Evolutionary conservation across 1,140 invertebrate genomes (phyloP).

Genomic region (Oedothorax gibbosus): DNA sequence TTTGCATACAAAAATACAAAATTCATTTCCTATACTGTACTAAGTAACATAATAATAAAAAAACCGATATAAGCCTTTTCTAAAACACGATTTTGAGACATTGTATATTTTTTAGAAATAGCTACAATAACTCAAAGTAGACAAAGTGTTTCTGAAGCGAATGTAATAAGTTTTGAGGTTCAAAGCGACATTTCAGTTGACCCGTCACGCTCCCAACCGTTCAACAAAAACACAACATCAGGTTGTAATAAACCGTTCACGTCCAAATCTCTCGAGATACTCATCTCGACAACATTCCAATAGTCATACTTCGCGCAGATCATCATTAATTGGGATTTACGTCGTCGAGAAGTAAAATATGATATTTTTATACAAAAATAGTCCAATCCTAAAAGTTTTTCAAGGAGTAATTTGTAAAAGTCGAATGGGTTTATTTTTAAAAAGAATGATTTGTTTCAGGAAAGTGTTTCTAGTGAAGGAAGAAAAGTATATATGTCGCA

Average conservation of each 20-base stretch:
- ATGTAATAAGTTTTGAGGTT: slow-evolving; percentile 19
- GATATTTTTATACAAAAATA: no score
- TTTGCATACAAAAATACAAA: no score
- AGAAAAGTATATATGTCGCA: no score
- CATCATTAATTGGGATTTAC: slow-evolving; percentile 49
- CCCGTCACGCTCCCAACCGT: slow-evolving; percentile 2
- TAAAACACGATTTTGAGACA: not conserved
- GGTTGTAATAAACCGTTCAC: slow-evolving; percentile 33
- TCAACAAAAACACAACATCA: slow-evolving; percentile 30
- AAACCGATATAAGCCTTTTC: not conserved
- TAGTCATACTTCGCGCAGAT: slow-evolving; percentile 19
- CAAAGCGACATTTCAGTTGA: not conserved
- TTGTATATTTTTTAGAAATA: not conserved
- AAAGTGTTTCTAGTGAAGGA: no score
- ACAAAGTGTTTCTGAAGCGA: slow-evolving; percentile 10
- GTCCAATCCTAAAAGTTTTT: no score
- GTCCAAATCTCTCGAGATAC: slow-evolving; percentile 38
- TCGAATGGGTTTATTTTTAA: no score
- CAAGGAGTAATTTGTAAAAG: no score
- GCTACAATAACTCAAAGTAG: slow-evolving; percentile 38
- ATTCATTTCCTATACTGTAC: not conserved
- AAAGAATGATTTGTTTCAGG: no score
- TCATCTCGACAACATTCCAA: slow-evolving; percentile 34
- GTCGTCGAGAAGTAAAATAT: no score
- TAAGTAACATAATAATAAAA: not conserved